Evolutionary conservation across 2,113 vertebrate species (phyloP).

Genomic region (Piprites chloris): DNA sequence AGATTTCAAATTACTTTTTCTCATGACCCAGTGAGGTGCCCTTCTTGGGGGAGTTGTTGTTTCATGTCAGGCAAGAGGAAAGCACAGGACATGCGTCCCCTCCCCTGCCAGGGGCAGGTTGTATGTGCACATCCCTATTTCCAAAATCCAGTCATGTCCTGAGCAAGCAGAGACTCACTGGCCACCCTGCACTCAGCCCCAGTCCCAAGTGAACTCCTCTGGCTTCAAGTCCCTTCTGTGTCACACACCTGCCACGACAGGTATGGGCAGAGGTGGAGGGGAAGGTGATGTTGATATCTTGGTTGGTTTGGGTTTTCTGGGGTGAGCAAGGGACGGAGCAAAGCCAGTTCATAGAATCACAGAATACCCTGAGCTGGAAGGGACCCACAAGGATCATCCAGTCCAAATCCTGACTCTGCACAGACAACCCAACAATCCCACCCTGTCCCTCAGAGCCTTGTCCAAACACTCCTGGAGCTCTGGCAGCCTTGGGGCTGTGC

Average conservation of each 20-base stretch:
- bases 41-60: fast-evolving
- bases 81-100: neutral
- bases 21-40: neutral
- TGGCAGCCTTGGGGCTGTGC: neutral
- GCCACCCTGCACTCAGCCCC: neutral
- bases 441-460: neutral
- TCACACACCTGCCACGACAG: neutral
- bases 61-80: neutral
- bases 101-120: neutral
- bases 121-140: neutral
- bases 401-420: fast-evolving
- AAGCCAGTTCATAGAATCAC: neutral
- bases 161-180: neutral
- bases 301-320: neutral
- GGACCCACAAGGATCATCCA: fast-evolving
- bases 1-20: neutral
- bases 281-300: neutral
- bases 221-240: neutral
- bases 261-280: neutral
- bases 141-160: neutral
- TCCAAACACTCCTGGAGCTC: neutral
- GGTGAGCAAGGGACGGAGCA: neutral
- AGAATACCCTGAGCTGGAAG: neutral
- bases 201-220: fast-evolving
- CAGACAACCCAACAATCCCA: fast-evolving